Evolutionary conservation across 2,797 vertebrate species (phyloP), one percentile per base, ranked within the genome.

Genomic region (Argentina silus): DNA sequence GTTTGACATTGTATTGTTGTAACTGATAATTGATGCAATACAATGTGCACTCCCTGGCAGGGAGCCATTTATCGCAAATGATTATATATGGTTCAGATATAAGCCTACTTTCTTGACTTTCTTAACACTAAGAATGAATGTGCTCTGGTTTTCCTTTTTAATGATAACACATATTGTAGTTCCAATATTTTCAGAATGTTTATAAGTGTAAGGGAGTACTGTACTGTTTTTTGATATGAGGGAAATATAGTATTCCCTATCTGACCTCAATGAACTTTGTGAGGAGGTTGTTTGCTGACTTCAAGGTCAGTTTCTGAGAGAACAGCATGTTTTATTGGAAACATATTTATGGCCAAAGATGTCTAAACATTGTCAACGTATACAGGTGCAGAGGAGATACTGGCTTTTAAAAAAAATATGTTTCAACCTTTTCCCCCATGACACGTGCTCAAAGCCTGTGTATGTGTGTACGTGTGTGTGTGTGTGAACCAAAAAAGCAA

Each of bases 241-340:
- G 36, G 55, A 60, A 82, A 81, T 73, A 71, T 2, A 48, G 19
- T 19, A 76, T 75, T 43, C 79, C 75, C 82, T 80, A 73, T 85
- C 84, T 87, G 85, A 89, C 76, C 79, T 82, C 90, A 85, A 88
- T 93, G 90, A 92, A 92, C 91, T 92, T 88, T 92, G 87, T 69
- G 70, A 80, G 78, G 78, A 17, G 76, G 73, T 87, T 93, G 91
- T 92, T 93, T 92, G 87, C 88, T 53, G 83, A 87, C 87, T 86
- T 86, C 91, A 93, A 93, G 92, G 92, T 92, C 89, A 82, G 75
- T 82, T 93, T 91, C 89, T 87, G 81, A 86, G 91, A 92, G 93
- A 77, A 81, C 76, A 76, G 85, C 78, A 47, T 77, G 75, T 79
- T 85, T 88, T 84, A 84, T 92, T 86, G 88, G 91, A 85, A 92